These are phyloP conservation scores for Casuarius casuarius DNA, from an alignment of 2,113 vertebrate genomes.

Conservation along the genomic window DNA sequence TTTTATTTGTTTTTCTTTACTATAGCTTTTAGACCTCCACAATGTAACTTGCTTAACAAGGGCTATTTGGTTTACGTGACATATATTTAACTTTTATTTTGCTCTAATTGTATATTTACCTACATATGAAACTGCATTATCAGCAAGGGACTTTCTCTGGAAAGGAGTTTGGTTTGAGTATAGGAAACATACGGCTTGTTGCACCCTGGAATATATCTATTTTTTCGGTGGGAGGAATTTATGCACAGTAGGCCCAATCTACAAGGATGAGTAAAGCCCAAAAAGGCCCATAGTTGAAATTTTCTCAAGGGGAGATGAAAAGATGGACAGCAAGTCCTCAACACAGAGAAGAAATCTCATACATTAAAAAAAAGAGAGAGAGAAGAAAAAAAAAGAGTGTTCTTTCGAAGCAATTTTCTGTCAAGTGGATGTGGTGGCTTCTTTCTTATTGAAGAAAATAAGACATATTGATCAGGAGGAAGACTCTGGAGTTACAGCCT, in stretches of 20 bases:
- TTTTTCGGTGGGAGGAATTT: not conserved
- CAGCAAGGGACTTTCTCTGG: not conserved
- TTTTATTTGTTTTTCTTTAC: not conserved
- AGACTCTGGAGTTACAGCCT: not conserved
- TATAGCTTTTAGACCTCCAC: not conserved
- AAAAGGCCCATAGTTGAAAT: not conserved
- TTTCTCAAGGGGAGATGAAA: not conserved
- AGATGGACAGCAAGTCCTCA: not conserved
- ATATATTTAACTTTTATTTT: not conserved
- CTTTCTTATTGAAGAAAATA: not conserved
- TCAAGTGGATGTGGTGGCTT: not conserved
- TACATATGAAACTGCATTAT: not conserved
- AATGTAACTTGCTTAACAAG: not conserved
- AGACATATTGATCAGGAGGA: not conserved
- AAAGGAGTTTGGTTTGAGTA: not conserved
- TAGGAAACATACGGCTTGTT: not conserved
- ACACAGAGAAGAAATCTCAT: not conserved
- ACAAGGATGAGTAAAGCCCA: not conserved
- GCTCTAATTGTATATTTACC: not conserved
- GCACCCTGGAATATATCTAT: not conserved
- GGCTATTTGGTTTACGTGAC: not conserved
- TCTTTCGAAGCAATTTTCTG: not conserved
- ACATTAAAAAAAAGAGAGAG: not conserved
- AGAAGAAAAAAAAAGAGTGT: not conserved
- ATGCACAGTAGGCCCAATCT: not conserved